Conservation (phyloP, 2,888 invertebrate species). For the Myopa tessellatipennis region DNA sequence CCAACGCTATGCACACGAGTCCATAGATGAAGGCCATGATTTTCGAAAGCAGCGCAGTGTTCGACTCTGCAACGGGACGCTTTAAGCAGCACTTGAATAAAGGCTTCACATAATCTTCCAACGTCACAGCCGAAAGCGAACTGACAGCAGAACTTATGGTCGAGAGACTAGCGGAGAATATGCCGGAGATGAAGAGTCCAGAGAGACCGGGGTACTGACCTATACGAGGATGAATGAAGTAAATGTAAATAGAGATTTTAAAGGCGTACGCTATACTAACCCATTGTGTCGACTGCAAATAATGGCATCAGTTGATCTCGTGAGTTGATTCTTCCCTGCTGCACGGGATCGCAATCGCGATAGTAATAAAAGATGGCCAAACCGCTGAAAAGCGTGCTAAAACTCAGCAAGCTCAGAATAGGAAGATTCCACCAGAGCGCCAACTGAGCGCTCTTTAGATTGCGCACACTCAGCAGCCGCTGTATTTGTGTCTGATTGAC, state of each 20-base stretch:
- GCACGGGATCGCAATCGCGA: slow-evolving; percentile 82
- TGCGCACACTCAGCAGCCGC: slow-evolving; percentile 77
- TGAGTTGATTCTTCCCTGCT: slow-evolving; percentile 72
- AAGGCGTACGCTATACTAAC: slow-evolving; percentile 53
- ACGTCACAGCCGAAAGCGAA: slow-evolving; percentile 88
- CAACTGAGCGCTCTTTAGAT: slow-evolving; percentile 77
- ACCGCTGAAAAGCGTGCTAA: slow-evolving; percentile 82
- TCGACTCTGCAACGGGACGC: slow-evolving; percentile 66
- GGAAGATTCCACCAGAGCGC: slow-evolving; percentile 87
- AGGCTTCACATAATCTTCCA: slow-evolving; percentile 85
- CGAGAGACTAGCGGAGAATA: slow-evolving; percentile 91
- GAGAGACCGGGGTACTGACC: slow-evolving; percentile 80
- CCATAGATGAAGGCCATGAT: slow-evolving; percentile 81
- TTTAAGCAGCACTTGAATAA: slow-evolving; percentile 68
- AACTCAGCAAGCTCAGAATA: slow-evolving; percentile 78
- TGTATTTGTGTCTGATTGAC: slow-evolving; percentile 90
- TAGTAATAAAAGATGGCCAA: slow-evolving; percentile 88
- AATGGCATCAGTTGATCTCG: slow-evolving; percentile 84
- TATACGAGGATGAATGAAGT: slow-evolving; percentile 37
- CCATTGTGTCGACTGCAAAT: slow-evolving; percentile 82
- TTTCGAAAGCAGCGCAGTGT: slow-evolving; percentile 73
- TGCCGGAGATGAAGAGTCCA: slow-evolving; percentile 90
- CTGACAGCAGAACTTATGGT: slow-evolving; percentile 92
- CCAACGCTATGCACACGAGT: slow-evolving; percentile 80
- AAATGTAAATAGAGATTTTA: not conserved